phyloP scores from a whole-genome alignment of 2,797 vertebrate species.

The Sebastolobus alascanus region DNA sequence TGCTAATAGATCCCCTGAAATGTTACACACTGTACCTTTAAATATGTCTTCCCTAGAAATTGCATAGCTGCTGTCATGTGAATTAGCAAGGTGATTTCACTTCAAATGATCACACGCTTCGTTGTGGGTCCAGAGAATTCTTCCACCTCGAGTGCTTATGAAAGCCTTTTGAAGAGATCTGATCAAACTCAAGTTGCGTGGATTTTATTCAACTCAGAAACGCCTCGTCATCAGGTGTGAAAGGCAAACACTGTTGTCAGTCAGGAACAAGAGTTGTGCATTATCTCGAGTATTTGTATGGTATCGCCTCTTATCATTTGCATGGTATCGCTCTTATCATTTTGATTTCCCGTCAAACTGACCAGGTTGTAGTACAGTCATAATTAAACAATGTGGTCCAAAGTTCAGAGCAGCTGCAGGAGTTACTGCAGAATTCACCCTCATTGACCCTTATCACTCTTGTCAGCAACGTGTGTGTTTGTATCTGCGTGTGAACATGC shows the following conservation, averaged over 20 bases:
- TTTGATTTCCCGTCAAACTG: neutral
- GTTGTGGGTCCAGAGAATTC: neutral
- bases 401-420: constrained; percentile 28
- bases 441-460: neutral
- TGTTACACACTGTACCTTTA: too few relatives aligned
- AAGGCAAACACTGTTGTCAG: neutral
- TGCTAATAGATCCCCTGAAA: too few relatives aligned
- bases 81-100: neutral
- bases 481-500: neutral
- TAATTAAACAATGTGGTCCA: neutral
- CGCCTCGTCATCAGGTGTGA: neutral
- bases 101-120: constrained; percentile 11
- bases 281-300: neutral
- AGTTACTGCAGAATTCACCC: neutral
- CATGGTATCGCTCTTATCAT: neutral
- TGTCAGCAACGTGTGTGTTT: neutral
- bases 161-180: constrained; percentile 3
- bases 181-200: neutral
- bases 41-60: too few relatives aligned
- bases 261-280: neutral
- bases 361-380: neutral
- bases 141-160: neutral
- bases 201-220: neutral
- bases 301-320: neutral
- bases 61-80: neutral